These are phyloP conservation scores for Eulacestoma nigropectus DNA, from an alignment of 2,113 vertebrate genomes.

Conservation along the genomic window DNA sequence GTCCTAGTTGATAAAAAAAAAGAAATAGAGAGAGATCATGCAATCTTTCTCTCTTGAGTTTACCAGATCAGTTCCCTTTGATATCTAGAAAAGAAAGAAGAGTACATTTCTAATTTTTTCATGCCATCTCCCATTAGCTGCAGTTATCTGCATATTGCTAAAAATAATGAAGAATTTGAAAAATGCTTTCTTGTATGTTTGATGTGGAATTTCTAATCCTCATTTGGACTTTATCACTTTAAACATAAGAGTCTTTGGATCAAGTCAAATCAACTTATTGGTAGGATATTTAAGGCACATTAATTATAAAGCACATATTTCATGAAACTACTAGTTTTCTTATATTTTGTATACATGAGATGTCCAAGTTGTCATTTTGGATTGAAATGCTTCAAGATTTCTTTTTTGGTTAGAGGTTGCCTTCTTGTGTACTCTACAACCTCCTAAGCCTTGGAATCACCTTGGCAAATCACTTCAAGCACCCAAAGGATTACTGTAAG, in stretches of 20 bases:
- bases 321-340: not conserved
- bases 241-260: not conserved
- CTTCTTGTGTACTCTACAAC: not conserved
- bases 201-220: not conserved
- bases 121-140: not conserved
- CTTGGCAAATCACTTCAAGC: not conserved
- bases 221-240: not conserved
- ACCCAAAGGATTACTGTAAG: not conserved
- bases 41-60: not conserved
- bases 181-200: not conserved
- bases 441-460: not conserved
- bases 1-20: not conserved
- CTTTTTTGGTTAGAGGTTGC: not conserved
- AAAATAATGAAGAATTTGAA: not conserved
- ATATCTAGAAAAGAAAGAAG: not conserved
- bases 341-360: not conserved
- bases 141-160: not conserved
- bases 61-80: not conserved
- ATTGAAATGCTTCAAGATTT: not conserved
- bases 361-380: not conserved
- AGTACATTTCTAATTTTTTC: not conserved
- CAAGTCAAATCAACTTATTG: not conserved
- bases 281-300: not conserved
- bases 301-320: not conserved
- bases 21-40: not conserved